Evolutionary conservation across 2,113 vertebrate species (phyloP).

Genomic region (Varanus komodoensis): DNA sequence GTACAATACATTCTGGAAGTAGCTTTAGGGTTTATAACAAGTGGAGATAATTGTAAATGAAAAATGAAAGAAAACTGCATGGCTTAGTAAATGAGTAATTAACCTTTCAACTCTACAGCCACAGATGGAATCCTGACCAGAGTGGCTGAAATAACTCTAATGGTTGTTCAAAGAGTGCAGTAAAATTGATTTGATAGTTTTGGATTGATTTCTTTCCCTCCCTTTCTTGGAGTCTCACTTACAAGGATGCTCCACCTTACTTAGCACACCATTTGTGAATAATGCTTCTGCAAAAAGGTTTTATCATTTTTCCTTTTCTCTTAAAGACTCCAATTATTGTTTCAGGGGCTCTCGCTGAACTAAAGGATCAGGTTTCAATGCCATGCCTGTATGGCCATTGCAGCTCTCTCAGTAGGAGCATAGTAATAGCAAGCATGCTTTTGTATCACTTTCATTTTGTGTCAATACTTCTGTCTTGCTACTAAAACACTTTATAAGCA

Average conservation of each 20-base stretch:
- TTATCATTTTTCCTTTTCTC: not conserved
- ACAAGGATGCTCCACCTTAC: slow-evolving; percentile 24
- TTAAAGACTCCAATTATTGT: slow-evolving; percentile 37
- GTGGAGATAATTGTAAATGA: slow-evolving; percentile 74
- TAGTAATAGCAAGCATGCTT: not conserved
- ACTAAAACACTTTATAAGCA: not conserved
- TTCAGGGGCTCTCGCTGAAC: slow-evolving; percentile 13
- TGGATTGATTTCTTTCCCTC: slow-evolving; percentile 59
- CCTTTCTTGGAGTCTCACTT: slow-evolving; percentile 44
- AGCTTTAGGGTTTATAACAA: slow-evolving; percentile 67
- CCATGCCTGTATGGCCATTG: not conserved
- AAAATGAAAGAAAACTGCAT: slow-evolving; percentile 74
- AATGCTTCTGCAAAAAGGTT: not conserved
- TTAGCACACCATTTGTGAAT: not conserved
- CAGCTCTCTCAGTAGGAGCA: not conserved
- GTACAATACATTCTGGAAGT: slow-evolving; percentile 65
- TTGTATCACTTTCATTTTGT: not conserved
- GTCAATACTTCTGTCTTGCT: not conserved
- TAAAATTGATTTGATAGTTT: slow-evolving; percentile 62
- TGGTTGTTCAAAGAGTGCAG: slow-evolving; percentile 50
- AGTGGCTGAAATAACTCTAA: slow-evolving; percentile 60
- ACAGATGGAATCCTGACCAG: slow-evolving; percentile 66
- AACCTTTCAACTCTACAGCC: slow-evolving; percentile 72
- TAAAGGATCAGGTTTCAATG: slow-evolving; percentile 1
- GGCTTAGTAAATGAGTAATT: slow-evolving; percentile 76